Conservation (phyloP, 2,797 vertebrate genomes). For the Valencia hispanica region DNA sequence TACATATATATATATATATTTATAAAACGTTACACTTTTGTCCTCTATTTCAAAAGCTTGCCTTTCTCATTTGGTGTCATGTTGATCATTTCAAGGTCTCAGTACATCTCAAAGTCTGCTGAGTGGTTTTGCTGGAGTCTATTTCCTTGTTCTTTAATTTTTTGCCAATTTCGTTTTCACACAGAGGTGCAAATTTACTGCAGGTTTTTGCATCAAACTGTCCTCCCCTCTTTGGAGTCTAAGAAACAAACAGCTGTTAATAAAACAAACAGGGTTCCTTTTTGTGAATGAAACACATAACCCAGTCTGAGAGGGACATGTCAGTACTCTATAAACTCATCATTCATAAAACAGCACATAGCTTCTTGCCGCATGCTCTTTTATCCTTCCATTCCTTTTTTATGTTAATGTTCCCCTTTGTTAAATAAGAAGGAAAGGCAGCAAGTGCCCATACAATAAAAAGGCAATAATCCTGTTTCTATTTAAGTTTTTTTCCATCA, state of each 20-base stretch:
- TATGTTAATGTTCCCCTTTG: not conserved
- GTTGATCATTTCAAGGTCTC: not conserved
- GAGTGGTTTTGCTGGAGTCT: not conserved
- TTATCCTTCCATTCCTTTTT: not conserved
- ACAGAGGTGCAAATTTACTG: not conserved
- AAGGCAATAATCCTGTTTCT: not conserved
- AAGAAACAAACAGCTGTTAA: not conserved
- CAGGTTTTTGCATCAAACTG: not conserved
- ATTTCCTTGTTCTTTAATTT: not conserved
- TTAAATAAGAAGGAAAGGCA: not conserved
- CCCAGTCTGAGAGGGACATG: not conserved
- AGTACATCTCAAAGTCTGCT: not conserved
- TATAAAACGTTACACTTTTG: no score
- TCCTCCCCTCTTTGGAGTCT: not conserved
- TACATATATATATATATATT: no score
- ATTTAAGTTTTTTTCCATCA: not conserved
- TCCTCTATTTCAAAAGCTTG: no score
- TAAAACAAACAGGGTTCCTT: not conserved
- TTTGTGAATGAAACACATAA: constrained; percentile 3
- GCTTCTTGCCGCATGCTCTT: not conserved
- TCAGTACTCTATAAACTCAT: not conserved
- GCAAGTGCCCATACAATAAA: not conserved
- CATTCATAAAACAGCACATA: not conserved
- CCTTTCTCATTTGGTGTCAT: not conserved
- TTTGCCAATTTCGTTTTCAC: not conserved